A percentile compares a stretch with the other conserved stretches of the same genome.
Evolutionary conservation across 2,888 invertebrate genomes (phyloP).

Genomic region (Callyntrura sp.): DNA sequence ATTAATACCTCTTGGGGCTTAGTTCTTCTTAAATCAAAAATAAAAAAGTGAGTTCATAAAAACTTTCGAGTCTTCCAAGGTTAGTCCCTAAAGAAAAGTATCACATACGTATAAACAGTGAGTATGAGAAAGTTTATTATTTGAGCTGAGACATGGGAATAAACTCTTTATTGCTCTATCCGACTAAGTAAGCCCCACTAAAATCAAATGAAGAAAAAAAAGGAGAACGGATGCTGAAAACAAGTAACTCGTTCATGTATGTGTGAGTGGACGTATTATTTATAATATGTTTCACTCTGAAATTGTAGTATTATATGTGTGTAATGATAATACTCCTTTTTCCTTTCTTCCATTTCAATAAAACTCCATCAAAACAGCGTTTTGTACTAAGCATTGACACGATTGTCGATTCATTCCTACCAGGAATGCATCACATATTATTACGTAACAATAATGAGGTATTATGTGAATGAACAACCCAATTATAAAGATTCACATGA

Average conservation of each 20-base stretch:
- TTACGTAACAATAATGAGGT: conserved; percentile 21
- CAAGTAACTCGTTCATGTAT: not conserved
- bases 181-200: conserved; percentile 26
- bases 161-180: no score
- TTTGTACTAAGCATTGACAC: conserved; percentile 22
- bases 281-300: not conserved
- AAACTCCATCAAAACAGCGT: conserved; percentile 5
- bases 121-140: conserved; percentile 73
- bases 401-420: conserved; percentile 37
- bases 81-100: conserved; percentile 65
- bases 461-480: conserved; percentile 67
- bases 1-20: no score
- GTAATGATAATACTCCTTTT: conserved; percentile 34
- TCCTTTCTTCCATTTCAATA: not conserved
- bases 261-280: not conserved
- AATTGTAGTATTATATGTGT: conserved; percentile 36
- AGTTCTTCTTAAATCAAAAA: conserved; percentile 38
- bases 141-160: conserved; percentile 72
- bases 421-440: conserved; percentile 3
- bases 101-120: no score
- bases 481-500: conserved; percentile 62
- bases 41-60: conserved; percentile 66
- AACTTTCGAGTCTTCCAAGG: conserved; percentile 73
- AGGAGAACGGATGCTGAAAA: conserved; percentile 68
- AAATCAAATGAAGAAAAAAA: conserved; percentile 59